Base-by-base conservation (phyloP, 2,888 invertebrate genomes). In the Drosophila percnosoma region DNA sequence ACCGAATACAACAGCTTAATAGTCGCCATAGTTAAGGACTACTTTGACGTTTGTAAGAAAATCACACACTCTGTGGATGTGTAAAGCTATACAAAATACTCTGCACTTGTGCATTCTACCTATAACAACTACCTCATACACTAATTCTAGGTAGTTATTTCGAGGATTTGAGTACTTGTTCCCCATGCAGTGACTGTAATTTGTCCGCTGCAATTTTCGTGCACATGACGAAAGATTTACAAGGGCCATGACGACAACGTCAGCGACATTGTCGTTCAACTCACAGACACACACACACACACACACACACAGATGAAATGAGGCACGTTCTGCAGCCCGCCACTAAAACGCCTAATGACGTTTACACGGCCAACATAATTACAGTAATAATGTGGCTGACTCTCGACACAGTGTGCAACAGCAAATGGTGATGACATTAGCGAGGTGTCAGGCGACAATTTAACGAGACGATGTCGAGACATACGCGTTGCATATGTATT, bases 351-450 rank as follows among this genome's bases (percentile, higher is more conserved):
- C 85, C 85, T 89, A 85, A 85, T 89, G 85, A 89, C 85, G 87
- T 85, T 85, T 84, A 89, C 85, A 89, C 82, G 89, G 87, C 82
- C 89, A 87, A 85, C 85, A 87, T 85, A 85, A 85, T 85, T 85
- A 85, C 89, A 74, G 89, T 89, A 85, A 85, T 85, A 85, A 85
- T 89, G 85, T 75, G 89, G 80, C 89, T 67, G 81, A 73, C 78
- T 80, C 66, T 36, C 68, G 53, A 62, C 64, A 40, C 52, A 29
- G 34, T 75, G 63, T 64, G 64, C 63, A 61, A 67, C 63, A 18
- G 40, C 73, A 68, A 73, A 75, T 77, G 82, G 72, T 75, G 85
- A 85, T 89, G 89, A 89, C 85, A 89, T 85, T 89, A 87, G 89
- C 85, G 85, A 85, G 82, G 85, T 85, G 85, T 85, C 87, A 89